A percentile compares a stretch with the other conserved stretches of the same genome.
Conservation (phyloP, 2,797 vertebrate genomes). For the Spizella passerina region DNA sequence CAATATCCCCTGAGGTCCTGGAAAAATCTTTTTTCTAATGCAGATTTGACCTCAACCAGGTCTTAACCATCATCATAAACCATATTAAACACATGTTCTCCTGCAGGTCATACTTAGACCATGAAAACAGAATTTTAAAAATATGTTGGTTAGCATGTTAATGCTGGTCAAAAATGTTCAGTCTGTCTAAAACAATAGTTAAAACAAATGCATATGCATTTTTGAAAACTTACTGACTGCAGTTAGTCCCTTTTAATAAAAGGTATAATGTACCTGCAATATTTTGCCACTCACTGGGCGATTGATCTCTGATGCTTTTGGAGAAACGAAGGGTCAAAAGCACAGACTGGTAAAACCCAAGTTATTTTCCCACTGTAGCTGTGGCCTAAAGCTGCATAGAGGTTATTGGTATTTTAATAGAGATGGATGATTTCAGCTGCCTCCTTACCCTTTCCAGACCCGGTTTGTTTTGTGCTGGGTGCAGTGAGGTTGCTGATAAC, state of each 20-base stretch:
- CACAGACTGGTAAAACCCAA: neutral
- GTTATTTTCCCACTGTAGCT: neutral
- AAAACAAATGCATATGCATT: neutral
- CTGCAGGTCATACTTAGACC: neutral
- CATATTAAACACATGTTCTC: neutral
- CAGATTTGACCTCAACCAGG: neutral
- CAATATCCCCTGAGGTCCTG: neutral
- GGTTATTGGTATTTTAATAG: neutral
- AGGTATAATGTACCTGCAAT: neutral
- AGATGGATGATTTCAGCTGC: neutral
- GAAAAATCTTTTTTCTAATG: neutral
- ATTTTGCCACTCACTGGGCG: neutral
- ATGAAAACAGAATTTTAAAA: neutral
- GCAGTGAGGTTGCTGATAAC: neutral
- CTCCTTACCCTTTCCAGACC: neutral
- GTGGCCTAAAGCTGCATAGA: neutral
- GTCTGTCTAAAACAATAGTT: neutral
- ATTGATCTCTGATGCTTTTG: no score
- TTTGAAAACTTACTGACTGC: neutral
- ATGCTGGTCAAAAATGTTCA: neutral
- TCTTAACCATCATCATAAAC: neutral
- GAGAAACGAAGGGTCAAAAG: neutral
- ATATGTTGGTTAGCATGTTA: neutral
- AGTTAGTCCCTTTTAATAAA: neutral
- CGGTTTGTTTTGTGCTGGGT: neutral